phyloP scores from a whole-genome alignment of 2,113 vertebrate species.

The Siniperca knerii region DNA sequence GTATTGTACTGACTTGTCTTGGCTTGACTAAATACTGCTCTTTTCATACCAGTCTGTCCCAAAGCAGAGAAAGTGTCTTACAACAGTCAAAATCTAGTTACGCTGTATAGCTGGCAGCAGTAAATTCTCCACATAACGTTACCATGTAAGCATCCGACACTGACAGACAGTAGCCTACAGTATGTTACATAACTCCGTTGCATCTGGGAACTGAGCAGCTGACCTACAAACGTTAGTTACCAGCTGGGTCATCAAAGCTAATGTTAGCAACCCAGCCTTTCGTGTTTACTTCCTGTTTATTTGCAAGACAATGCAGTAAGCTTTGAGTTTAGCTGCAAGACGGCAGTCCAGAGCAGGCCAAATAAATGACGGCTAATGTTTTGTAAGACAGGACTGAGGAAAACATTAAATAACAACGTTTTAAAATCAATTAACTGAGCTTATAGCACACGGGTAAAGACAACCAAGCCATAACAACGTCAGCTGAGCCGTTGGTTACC shows the following conservation, averaged over 20 bases:
- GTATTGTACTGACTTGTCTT: not conserved
- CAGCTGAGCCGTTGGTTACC: conserved; percentile 80
- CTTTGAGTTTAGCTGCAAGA: not conserved
- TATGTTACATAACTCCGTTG: not conserved
- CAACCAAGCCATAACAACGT: not conserved
- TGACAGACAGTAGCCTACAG: not conserved
- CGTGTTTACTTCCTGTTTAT: conserved; percentile 7
- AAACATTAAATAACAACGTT: not conserved
- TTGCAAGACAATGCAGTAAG: not conserved
- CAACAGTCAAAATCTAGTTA: not conserved
- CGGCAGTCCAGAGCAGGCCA: not conserved
- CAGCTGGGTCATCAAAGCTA: conserved; percentile 32
- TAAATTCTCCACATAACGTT: not conserved
- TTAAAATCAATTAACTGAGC: not conserved
- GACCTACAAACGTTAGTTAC: conserved; percentile 30
- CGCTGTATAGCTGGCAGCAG: not conserved
- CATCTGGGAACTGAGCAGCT: conserved; percentile 21
- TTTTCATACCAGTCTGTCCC: not conserved
- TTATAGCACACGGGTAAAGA: not conserved
- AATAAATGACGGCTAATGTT: not conserved
- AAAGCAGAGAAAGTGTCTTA: not conserved
- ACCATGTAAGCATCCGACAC: not conserved
- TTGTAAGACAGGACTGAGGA: no score
- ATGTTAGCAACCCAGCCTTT: conserved; percentile 33
- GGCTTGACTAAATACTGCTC: not conserved